Percentiles rank a stretch among this genome's conserved stretches.
Conservation (phyloP, 2,113 vertebrate genomes). For the Trogon surrucura region DNA sequence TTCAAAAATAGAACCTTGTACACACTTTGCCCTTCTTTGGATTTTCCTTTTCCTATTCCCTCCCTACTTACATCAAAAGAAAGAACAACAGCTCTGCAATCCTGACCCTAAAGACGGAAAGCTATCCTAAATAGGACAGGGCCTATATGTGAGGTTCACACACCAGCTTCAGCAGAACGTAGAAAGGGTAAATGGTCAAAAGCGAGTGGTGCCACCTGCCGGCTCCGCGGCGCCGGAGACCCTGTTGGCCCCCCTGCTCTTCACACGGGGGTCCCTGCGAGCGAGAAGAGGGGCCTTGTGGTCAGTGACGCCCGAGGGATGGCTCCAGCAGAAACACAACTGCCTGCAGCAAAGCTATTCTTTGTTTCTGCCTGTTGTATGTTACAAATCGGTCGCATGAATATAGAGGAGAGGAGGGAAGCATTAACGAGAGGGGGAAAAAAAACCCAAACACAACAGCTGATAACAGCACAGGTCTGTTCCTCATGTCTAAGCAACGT, state of each 20-base stretch:
- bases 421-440: too few relatives aligned
- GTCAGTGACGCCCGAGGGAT: neutral
- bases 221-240: neutral
- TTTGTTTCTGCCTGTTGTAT: fast-evolving
- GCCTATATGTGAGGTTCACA: fast-evolving
- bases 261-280: fast-evolving
- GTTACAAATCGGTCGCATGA: fast-evolving
- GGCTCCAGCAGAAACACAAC: neutral
- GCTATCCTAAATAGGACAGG: neutral
- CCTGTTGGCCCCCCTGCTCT: too few relatives aligned
- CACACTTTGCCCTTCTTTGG: neutral
- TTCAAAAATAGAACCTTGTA: neutral
- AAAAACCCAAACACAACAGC: neutral
- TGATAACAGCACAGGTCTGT: neutral
- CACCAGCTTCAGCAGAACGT: neutral
- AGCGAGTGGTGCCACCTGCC: neutral
- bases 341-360: neutral
- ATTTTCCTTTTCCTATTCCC: neutral
- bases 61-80: neutral
- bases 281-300: too few relatives aligned
- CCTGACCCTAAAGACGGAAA: fast-evolving
- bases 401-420: too few relatives aligned
- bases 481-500: neutral
- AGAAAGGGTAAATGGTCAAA: neutral
- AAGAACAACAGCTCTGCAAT: neutral